Conservation (phyloP, 2,797 vertebrate genomes). For the Triplophysa yarkandensis region DNA sequence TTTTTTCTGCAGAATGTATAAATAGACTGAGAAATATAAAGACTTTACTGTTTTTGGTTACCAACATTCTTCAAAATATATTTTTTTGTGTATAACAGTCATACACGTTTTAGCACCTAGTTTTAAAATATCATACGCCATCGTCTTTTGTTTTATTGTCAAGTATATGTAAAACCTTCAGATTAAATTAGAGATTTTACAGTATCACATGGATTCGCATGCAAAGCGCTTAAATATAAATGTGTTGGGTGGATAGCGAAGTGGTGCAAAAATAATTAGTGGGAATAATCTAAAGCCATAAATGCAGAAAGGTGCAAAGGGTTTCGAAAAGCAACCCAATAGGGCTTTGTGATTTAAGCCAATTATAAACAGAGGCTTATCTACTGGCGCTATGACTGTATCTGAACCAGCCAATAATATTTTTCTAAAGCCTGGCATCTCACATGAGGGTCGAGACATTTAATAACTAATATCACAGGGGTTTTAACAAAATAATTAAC, state of each 20-base stretch:
- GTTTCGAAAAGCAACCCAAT: constrained; percentile 18
- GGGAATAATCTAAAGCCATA: neutral
- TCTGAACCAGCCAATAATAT: constrained; percentile 66
- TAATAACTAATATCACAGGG: neutral
- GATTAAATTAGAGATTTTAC: neutral
- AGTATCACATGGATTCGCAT: neutral
- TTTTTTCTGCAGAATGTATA: no score
- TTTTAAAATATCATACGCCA: no score
- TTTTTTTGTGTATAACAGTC: no score
- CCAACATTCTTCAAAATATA: no score
- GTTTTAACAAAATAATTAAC: constrained; percentile 25
- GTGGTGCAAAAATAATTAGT: neutral
- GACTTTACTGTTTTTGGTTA: neutral
- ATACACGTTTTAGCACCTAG: no score
- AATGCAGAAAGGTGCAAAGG: constrained; percentile 21
- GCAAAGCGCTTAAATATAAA: neutral
- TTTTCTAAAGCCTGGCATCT: constrained; percentile 60
- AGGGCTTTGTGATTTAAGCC: constrained; percentile 49
- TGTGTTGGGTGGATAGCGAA: constrained; percentile 8
- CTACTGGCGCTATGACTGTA: constrained; percentile 39
- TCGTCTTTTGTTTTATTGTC: neutral
- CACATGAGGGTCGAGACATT: constrained; percentile 29
- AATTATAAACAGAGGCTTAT: constrained; percentile 63
- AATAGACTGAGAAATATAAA: no score
- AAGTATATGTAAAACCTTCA: neutral